phyloP scores from a whole-genome alignment of 2,888 invertebrate species.

The Ferrisia virgata region DNA sequence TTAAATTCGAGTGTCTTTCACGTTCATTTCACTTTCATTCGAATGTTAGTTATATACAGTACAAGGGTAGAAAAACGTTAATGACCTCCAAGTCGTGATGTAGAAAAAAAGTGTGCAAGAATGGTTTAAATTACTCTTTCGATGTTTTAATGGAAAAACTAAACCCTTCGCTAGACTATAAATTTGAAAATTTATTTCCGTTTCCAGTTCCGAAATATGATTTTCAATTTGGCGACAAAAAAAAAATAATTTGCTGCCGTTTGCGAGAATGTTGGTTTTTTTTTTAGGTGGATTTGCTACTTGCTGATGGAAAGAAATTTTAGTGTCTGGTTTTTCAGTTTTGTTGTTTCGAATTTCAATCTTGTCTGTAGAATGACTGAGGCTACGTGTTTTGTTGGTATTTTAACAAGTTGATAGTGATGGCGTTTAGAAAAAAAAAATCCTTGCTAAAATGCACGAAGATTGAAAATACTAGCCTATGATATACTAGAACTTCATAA shows the following conservation, averaged over 20 bases:
- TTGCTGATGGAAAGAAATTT: not conserved
- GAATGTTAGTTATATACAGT: no score
- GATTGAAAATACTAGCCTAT: no score
- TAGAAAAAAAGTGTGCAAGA: not conserved
- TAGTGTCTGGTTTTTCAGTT: not conserved
- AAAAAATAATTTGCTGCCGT: not conserved
- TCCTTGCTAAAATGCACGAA: no score
- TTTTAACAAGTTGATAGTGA: not conserved
- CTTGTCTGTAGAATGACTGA: not conserved
- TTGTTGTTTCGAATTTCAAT: not conserved
- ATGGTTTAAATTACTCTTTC: not conserved
- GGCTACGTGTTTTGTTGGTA: no score
- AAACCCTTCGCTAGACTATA: not conserved
- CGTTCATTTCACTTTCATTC: not conserved
- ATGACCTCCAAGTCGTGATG: not conserved
- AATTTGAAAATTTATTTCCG: not conserved
- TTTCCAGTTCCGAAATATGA: not conserved
- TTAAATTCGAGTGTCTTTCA: not conserved
- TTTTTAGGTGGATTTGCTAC: not conserved
- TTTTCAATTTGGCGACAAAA: not conserved
- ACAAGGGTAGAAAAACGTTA: not conserved
- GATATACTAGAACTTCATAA: no score
- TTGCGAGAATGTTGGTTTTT: not conserved
- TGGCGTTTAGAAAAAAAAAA: no score
- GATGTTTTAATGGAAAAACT: not conserved